Evolutionary conservation across 1,140 invertebrate genomes (phyloP).

Genomic region (Rhizoglyphus robini): DNA sequence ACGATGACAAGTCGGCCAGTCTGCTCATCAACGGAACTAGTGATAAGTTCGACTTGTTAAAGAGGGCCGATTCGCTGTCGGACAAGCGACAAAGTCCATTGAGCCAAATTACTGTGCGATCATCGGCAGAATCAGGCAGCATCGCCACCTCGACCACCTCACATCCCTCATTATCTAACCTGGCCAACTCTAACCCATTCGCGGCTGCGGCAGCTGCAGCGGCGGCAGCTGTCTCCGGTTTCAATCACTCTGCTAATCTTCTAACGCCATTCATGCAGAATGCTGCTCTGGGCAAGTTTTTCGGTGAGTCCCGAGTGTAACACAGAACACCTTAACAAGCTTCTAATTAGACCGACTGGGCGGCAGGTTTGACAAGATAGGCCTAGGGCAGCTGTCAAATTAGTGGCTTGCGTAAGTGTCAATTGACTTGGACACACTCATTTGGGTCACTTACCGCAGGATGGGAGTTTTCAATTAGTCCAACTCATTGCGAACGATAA

Average conservation of each 20-base stretch:
- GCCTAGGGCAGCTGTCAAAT: conserved; percentile 3
- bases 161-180: background rate
- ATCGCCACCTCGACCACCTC: background rate
- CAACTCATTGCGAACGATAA: no score
- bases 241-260: background rate
- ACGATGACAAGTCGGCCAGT: background rate
- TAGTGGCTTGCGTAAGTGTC: no score
- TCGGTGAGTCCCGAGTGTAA: background rate
- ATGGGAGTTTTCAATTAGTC: background rate
- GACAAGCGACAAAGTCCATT: background rate
- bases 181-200: background rate
- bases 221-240: background rate
- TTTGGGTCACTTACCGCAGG: background rate
- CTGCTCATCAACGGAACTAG: no score
- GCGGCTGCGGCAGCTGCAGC: conserved; percentile 2
- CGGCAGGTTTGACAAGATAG: background rate
- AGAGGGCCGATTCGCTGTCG: background rate
- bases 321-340: conserved; percentile 1
- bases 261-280: conserved; percentile 13
- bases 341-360: conserved; percentile 4
- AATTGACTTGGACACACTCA: no score
- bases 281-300: conserved; percentile 10
- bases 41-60: no score
- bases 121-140: background rate
- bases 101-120: background rate